A percentile compares a stretch with the other conserved stretches of the same genome.
Evolutionary conservation across 2,888 invertebrate species (phyloP).

Genomic region (Trypoxylon attenuatum): DNA sequence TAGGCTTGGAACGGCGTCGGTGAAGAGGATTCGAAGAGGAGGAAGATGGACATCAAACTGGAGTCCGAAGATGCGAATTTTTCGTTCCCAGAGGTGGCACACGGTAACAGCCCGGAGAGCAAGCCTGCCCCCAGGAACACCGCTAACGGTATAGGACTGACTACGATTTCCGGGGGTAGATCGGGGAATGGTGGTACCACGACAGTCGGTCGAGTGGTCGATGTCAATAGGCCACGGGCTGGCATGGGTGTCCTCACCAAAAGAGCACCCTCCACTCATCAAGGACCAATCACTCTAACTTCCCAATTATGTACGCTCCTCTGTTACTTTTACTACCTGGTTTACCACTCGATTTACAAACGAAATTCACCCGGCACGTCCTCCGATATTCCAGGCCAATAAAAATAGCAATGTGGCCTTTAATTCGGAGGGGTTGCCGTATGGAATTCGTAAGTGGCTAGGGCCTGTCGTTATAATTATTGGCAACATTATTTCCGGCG

Average conservation of each 20-base stretch:
- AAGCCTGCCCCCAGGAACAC: slow-evolving; percentile 51
- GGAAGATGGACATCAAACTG: slow-evolving; percentile 81
- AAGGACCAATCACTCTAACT: slow-evolving; percentile 81
- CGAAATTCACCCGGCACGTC: no score
- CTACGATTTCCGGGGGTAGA: slow-evolving; percentile 57
- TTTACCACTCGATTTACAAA: neutral
- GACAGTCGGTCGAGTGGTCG: slow-evolving; percentile 75
- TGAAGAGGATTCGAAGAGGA: slow-evolving; percentile 78
- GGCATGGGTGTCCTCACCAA: slow-evolving; percentile 77
- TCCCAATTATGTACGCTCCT: slow-evolving; percentile 79
- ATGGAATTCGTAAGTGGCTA: slow-evolving; percentile 3
- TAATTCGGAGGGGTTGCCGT: neutral
- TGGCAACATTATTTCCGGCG: slow-evolving; percentile 20
- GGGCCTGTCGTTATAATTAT: slow-evolving; percentile 7
- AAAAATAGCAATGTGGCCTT: slow-evolving; percentile 5
- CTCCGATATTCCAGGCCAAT: neutral
- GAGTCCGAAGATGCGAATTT: slow-evolving; percentile 85
- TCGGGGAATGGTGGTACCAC: slow-evolving; percentile 73
- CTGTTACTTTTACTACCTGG: neutral
- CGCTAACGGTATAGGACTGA: slow-evolving; percentile 52
- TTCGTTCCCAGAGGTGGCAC: slow-evolving; percentile 78
- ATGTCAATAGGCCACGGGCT: slow-evolving; percentile 77
- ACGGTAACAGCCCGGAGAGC: slow-evolving; percentile 59
- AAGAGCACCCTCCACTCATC: slow-evolving; percentile 76
- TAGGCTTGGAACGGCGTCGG: slow-evolving; percentile 70